Base-by-base conservation (phyloP, 2,113 vertebrate genomes). In the Halichoerus grypus region DNA sequence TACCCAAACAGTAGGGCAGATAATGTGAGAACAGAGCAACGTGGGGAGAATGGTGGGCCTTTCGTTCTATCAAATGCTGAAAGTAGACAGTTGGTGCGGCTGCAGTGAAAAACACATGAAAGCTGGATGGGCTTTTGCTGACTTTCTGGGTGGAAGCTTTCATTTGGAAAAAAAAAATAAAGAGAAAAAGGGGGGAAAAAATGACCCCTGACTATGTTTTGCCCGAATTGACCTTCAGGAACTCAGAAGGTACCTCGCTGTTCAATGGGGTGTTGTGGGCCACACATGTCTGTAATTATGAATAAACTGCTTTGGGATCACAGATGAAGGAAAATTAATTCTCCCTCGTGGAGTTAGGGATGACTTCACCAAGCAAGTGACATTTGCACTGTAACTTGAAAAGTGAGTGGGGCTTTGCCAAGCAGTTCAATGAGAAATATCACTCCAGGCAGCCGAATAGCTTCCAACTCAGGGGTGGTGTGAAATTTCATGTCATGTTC, bases 221-320 rank as follows among this genome's bases (percentile, higher is more conserved):
- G 13, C 28, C 22, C 46, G 57, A 69, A 15, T 5, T 76, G 46
- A 69, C 28, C 24, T 76, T 53, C 4, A 31, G 61, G 21, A 57
- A 31, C 22, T 49, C 83, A 31, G 82, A 59, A 80, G 79, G 13
- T 16, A 10, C 15, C 11, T 11, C 0, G 11, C 51, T 36, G 0
- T 7, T 14, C 3, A 13, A 16, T 0, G 9, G 24, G 19, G 12
- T 18, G 12, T 6, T 13, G 1, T 2, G 28, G 6, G 42, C 10
- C 11, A 9, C 18, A 1, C 0, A 0, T 12, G 15, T 39, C 14
- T 36, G 19, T 49, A 51, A n/a, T 65, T 39, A 82, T 3, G 11
- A 16, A 28, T 14, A 14, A 42, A 7, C 36, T 33, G 13, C 21
- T 36, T 3, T 0, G 49, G n/a, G 49, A 24, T 46, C 8, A 6